Evolutionary conservation across 2,113 vertebrate species (phyloP).

Genomic region (Electrona antarctica): DNA sequence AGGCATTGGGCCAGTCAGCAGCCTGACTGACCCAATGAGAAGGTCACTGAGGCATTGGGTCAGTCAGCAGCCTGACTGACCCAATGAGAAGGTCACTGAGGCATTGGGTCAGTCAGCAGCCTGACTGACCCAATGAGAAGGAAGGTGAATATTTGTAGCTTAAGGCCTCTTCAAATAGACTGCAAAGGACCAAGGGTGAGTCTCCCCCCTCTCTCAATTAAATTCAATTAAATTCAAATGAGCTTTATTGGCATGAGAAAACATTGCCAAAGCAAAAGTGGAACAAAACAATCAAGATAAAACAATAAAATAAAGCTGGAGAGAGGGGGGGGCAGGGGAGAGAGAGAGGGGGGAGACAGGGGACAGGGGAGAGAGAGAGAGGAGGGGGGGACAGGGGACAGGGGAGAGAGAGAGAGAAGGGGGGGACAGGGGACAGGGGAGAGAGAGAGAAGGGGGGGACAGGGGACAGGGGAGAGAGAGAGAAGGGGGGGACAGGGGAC

Average conservation of each 20-base stretch:
- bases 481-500: neutral
- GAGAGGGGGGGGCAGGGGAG: too few relatives aligned
- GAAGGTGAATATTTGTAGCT: slow-evolving; percentile 44
- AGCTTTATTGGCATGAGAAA: too few relatives aligned
- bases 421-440: neutral
- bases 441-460: neutral
- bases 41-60: slow-evolving; percentile 5
- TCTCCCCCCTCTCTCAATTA: too few relatives aligned
- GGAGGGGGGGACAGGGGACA: neutral
- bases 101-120: slow-evolving; percentile 6
- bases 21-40: slow-evolving; percentile 3
- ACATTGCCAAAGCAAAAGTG: too few relatives aligned
- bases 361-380: too few relatives aligned
- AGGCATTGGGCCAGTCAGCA: slow-evolving; percentile 5
- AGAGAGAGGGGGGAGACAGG: too few relatives aligned
- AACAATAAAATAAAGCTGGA: too few relatives aligned
- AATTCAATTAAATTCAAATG: too few relatives aligned
- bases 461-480: neutral
- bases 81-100: too few relatives aligned
- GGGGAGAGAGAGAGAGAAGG: neutral
- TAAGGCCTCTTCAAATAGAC: slow-evolving; percentile 11
- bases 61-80: slow-evolving; percentile 7
- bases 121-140: slow-evolving; percentile 11
- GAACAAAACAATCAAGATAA: too few relatives aligned
- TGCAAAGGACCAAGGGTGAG: slow-evolving; percentile 33